phyloP scores from a whole-genome alignment of 1,140 invertebrate species.

The Heliconius congener region DNA sequence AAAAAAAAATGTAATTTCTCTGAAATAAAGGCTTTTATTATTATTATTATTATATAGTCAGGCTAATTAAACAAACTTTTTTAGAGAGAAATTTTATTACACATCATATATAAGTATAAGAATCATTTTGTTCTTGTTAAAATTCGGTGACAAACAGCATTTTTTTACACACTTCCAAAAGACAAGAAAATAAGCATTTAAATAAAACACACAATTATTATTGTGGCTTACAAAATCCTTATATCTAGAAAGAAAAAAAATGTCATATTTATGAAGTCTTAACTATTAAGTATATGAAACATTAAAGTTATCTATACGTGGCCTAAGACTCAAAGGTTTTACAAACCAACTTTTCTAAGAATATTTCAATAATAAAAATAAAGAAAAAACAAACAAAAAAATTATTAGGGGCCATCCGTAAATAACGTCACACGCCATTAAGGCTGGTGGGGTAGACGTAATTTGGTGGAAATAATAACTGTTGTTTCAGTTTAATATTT shows the following conservation, averaged over 20 bases:
- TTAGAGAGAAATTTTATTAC: conserved; percentile 48
- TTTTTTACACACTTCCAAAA: conserved; percentile 29
- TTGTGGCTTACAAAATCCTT: conserved; percentile 35
- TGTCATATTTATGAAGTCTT: conserved; percentile 25
- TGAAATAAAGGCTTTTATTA: no score
- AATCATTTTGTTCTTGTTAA: conserved; percentile 44
- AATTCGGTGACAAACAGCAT: conserved; percentile 44
- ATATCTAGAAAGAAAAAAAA: conserved; percentile 28
- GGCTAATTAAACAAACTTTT: conserved; percentile 21
- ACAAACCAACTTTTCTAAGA: conserved; percentile 26
- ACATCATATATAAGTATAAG: conserved; percentile 45
- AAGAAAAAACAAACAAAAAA: conserved; percentile 21
- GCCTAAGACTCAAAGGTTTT: conserved; percentile 18
- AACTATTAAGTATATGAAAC: neutral
- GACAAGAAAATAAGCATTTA: conserved; percentile 38
- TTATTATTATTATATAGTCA: neutral
- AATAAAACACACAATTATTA: conserved; percentile 31
- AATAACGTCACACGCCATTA: no score
- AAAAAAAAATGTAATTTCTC: no score
- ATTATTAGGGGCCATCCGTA: conserved; percentile 3
- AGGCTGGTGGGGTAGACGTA: no score
- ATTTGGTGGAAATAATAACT: no score
- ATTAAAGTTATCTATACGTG: neutral
- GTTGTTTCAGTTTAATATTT: no score
- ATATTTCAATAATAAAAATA: conserved; percentile 5